A percentile compares a stretch with the other conserved stretches of the same genome.
These are phyloP conservation scores for Mastomys natalensis DNA, from an alignment of 2,113 vertebrate species.

Conservation along the genomic window DNA sequence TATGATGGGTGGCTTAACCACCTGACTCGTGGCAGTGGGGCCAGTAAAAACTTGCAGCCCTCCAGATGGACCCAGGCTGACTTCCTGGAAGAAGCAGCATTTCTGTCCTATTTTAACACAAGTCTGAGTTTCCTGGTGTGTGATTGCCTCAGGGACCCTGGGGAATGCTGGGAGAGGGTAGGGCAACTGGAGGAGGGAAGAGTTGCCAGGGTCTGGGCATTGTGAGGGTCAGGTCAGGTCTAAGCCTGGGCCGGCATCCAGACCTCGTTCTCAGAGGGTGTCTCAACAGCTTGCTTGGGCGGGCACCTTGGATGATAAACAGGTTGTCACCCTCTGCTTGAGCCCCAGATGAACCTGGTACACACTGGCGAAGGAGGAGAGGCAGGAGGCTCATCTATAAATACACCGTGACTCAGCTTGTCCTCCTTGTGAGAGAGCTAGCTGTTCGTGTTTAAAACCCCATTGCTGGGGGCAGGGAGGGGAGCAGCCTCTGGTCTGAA, in stretches of 20 bases:
- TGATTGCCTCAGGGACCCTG: neutral
- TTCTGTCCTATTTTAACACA: neutral
- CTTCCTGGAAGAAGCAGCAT: constrained; percentile 55
- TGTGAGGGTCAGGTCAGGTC: constrained; percentile 70
- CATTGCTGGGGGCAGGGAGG: constrained; percentile 25
- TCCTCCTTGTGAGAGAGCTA: constrained; percentile 13
- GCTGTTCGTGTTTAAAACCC: constrained; percentile 56
- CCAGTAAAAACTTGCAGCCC: neutral
- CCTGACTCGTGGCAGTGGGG: neutral
- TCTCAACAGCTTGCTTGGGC: constrained; percentile 69
- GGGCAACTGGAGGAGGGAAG: neutral
- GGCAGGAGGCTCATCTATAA: constrained; percentile 73
- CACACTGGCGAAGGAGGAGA: constrained; percentile 66
- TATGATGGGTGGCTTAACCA: neutral
- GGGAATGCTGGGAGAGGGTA: neutral
- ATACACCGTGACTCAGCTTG: constrained; percentile 71
- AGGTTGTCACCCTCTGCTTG: constrained; percentile 62
- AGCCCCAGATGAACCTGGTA: constrained; percentile 71
- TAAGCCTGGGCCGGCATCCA: constrained; percentile 28
- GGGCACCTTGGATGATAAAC: constrained; percentile 81
- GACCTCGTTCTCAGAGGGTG: constrained; percentile 30
- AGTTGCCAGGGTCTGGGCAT: neutral
- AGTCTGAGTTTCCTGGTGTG: neutral
- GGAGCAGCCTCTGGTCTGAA: neutral
- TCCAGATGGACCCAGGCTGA: neutral